Evolutionary conservation across 2,797 vertebrate genomes (phyloP), one percentile per base, ranked within the genome.

Genomic region (Neostethus bicornis): DNA sequence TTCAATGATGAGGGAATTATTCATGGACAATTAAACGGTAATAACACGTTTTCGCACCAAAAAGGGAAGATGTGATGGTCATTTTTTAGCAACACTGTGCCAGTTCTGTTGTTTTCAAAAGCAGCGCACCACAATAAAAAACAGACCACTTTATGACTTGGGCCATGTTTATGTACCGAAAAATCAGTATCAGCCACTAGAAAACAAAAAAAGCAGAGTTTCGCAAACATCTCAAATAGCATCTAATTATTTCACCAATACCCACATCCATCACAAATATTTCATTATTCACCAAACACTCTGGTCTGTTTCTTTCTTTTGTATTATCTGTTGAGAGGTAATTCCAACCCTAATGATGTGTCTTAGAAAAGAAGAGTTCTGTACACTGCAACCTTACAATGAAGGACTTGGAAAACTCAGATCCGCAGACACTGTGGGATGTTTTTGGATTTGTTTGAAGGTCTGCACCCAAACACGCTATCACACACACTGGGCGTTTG

Each of bases 291-390:
- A 76, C 54, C 50, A 67, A 70, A 62, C 79, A 77, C 67, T 79
- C 66, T 51, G 17, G 43, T 45, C 57, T 42, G 46, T 45, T 73
- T 63, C 61, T 81, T 81, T 85, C 71, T 72, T 75, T 69, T 73
- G 50, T 8, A 53, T 84, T 78, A 81, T 87, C 73, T 75, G 64
- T 60, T 81, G 72, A 68, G 77, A 79, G n/a, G n/a, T 83, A 79
- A 75, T 78, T 75, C 63, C 75, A 60, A 54, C 58, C 74, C 70
- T 91, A 81, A 92, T 87, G 90, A 92, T 73, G 91, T 92, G 90
- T 89, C 79, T 78, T 62, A 60, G 71, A 79, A 71, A 64, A 79
- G 74, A 80, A 77, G 70, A 66, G 80, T 26, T 51, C 61, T 49
- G 75, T 76, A 72, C 46, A 49, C 71, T 83, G 84, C 66, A 70